Evolutionary conservation across 2,113 vertebrate genomes (phyloP).

Genomic region (Varanus komodoensis): DNA sequence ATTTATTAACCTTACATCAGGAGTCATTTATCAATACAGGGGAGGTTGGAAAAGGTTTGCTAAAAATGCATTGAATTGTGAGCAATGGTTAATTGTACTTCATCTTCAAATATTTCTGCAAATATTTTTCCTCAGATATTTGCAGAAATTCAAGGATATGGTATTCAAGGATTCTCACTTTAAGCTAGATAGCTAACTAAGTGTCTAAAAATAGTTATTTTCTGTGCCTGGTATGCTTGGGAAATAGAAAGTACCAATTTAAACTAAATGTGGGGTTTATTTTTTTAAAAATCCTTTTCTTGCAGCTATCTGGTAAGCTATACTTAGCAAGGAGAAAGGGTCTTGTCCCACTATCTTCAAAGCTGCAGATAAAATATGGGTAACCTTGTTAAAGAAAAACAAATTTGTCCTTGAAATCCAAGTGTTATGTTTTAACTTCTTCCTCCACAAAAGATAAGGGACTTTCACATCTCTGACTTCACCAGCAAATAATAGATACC

Average conservation of each 20-base stretch:
- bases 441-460: constrained; percentile 15
- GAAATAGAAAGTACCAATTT: constrained; percentile 32
- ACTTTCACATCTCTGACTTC: constrained; percentile 19
- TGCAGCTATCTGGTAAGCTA: neutral
- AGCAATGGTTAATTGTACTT: neutral
- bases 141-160: neutral
- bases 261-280: neutral
- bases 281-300: constrained; percentile 33
- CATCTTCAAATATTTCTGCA: neutral
- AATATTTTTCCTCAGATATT: neutral
- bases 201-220: constrained; percentile 14
- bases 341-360: neutral
- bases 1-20: constrained; percentile 19
- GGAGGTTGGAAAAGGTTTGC: neutral
- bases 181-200: constrained; percentile 27
- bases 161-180: neutral
- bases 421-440: neutral
- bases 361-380: neutral
- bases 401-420: neutral
- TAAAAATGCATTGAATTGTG: neutral
- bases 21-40: neutral
- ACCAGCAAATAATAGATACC: neutral
- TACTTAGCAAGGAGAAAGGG: neutral
- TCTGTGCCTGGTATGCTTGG: constrained; percentile 34
- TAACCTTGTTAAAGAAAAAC: neutral